Base-by-base conservation (phyloP, 1,140 invertebrate genomes). In the Maniola jurtina region DNA sequence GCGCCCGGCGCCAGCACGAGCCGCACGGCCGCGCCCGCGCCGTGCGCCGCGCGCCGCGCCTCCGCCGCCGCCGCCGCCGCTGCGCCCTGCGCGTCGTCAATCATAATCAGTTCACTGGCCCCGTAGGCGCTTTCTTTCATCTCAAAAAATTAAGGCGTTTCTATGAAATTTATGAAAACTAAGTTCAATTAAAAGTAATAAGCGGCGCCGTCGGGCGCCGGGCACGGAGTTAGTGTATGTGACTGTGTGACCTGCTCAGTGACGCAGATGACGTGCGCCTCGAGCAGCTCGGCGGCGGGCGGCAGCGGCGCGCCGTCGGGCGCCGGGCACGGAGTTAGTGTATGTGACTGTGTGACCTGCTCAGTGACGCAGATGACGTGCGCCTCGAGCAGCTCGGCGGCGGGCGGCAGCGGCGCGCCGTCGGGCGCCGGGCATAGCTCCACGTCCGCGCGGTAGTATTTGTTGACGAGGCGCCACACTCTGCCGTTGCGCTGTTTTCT, bases 341-440 rank as follows among this genome's bases (percentile, higher is more conserved):
- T n/a, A n/a, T n/a, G n/a, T n/a, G n/a, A n/a, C n/a, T n/a, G n/a
- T n/a, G n/a, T n/a, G n/a, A 71, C 57, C 57, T 64, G 52, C 40
- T 71, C 70, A n/a, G 75, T 75, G 50, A 57, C 36, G 52, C 14
- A 11, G 75, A 67, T 47, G 36, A 52, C 34, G n/a, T 58, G n/a
- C 57, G 74, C 76, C 64, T 62, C 36, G 67, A 62, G 45, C 11
- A n/a, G 63, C 68, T n/a, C 50, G 48, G 52, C 70, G 70, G 77
- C 80, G 78, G 76, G 76, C 78, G 66, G 64, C 70, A 13, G 63
- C 75, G 45, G 70, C 78, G 38, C 77, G 76, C 55, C 70, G 72
- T 9, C 74, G 77, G 70, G 81, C 13, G 69, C 80, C 35, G 68
- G 68, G 15, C 77, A 76, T 65, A 83, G 57, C n/a, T 64, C 61